Evolutionary conservation across 2,797 vertebrate species (phyloP), one percentile per base, ranked within the genome.

Genomic region (Syndactyla subalaris): DNA sequence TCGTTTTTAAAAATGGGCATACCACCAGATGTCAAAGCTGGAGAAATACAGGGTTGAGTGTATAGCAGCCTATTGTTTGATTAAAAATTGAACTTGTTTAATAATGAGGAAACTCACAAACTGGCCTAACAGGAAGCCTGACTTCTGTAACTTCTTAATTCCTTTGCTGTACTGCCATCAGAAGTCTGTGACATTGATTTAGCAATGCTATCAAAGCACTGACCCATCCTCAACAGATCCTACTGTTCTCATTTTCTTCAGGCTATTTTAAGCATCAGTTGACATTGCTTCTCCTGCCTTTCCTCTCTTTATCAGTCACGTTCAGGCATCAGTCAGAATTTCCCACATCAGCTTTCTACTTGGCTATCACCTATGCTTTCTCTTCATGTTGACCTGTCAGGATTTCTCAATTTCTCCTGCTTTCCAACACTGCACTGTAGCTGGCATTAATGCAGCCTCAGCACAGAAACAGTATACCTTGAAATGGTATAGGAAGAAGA

Each of bases 311-410:
- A 95, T 94, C 92, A 95, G 84, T 96, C 92, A 94, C 34, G 29
- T 97, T 97, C 95, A 96, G 63, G 26, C 87, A 86, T 96, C 83
- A 89, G 77, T 96, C 95, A 92, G 78, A 96, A 95, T 97, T 94
- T 92, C 79, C 58, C 70, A 52, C 45, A 71, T 94, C 93, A 96
- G 73, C 77, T 96, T 92, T 95, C 72, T 92, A 27, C 80, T 80
- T 95, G 68, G 85, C 43, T 59, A 54, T 83, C 7, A 1, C 48
- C 93, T 92, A 80, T 48, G 46, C 66, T 89, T 91, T 92, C 78
- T 92, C 38, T 88, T 38, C 46, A 41, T 15, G 43, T 55, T 52
- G 29, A 57, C 63, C 75, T 88, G 61, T 68, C 77, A 91, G 71
- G 38, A 55, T 85, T 95, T 93, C 52, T 93, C 78, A 85, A 6